Evolutionary conservation across 1,140 invertebrate genomes (phyloP).

Genomic region (Dendrolimus punctatus): DNA sequence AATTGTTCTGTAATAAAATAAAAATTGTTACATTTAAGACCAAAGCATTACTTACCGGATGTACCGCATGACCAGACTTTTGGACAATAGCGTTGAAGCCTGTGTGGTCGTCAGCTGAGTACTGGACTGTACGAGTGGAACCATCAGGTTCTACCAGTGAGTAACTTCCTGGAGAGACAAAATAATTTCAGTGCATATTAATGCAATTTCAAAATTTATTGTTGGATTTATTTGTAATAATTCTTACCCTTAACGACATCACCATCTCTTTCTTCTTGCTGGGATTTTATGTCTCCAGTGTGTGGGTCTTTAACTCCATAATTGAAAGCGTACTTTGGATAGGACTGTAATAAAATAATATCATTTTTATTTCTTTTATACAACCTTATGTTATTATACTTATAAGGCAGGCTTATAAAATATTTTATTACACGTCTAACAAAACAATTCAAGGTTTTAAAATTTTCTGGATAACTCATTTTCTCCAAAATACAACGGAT

Average conservation of each 20-base stretch:
- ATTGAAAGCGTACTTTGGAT: constrained; percentile 70
- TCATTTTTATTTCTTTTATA: neutral
- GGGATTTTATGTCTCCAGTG: constrained; percentile 71
- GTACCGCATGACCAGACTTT: constrained; percentile 69
- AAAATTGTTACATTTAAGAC: neutral
- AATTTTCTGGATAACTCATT: too few relatives aligned
- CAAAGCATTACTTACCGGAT: constrained; percentile 41
- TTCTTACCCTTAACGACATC: constrained; percentile 70
- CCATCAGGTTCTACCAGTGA: constrained; percentile 75
- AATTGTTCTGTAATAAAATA: neutral
- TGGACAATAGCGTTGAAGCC: constrained; percentile 76
- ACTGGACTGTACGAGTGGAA: constrained; percentile 74
- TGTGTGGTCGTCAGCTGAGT: constrained; percentile 74
- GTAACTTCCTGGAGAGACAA: constrained; percentile 62
- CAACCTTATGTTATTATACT: neutral
- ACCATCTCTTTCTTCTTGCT: constrained; percentile 72
- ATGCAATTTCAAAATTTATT: neutral
- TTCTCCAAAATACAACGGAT: too few relatives aligned
- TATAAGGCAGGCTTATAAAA: neutral
- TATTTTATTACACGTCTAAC: too few relatives aligned
- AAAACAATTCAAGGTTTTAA: too few relatives aligned
- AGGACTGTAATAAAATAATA: constrained; percentile 37
- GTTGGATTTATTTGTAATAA: constrained; percentile 4
- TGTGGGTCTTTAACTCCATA: constrained; percentile 72
- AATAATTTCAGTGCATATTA: constrained; percentile 5